Evolutionary conservation across 2,888 invertebrate genomes (phyloP).

Genomic region (Flexamia atlantica): DNA sequence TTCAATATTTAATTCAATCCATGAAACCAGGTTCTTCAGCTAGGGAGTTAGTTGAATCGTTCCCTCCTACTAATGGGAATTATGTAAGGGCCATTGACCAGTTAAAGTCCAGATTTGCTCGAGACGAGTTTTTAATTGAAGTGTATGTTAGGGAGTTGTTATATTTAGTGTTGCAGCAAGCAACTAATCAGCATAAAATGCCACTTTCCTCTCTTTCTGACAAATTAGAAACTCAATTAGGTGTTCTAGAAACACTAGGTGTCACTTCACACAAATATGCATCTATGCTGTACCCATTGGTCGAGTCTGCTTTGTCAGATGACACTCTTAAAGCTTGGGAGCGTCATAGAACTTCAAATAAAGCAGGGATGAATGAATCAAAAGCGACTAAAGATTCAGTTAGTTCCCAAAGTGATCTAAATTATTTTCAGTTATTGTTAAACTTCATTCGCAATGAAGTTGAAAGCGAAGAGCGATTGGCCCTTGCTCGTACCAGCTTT

Average conservation of each 20-base stretch:
- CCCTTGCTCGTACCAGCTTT: slow-evolving; percentile 65
- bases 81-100: slow-evolving; percentile 69
- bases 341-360: slow-evolving; percentile 54
- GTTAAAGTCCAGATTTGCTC: slow-evolving; percentile 66
- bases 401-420: neutral
- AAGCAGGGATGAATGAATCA: neutral
- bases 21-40: slow-evolving; percentile 67
- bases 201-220: slow-evolving; percentile 69
- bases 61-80: slow-evolving; percentile 69
- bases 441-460: slow-evolving; percentile 69
- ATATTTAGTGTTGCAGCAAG: slow-evolving; percentile 70
- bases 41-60: slow-evolving; percentile 68
- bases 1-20: slow-evolving; percentile 68
- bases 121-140: slow-evolving; percentile 47
- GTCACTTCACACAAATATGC: slow-evolving; percentile 70
- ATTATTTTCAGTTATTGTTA: slow-evolving; percentile 64
- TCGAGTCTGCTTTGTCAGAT: slow-evolving; percentile 71
- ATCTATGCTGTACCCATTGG: slow-evolving; percentile 71
- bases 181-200: slow-evolving; percentile 57
- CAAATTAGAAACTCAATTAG: slow-evolving; percentile 70
- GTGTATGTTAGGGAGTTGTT: slow-evolving; percentile 65
- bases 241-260: slow-evolving; percentile 70
- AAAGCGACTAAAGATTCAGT: slow-evolving; percentile 43
- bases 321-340: slow-evolving; percentile 70
- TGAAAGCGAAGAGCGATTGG: slow-evolving; percentile 69